Conservation (phyloP, 35 echinoderm and acorn worm species). For the Heliocidaris tuberculata region DNA sequence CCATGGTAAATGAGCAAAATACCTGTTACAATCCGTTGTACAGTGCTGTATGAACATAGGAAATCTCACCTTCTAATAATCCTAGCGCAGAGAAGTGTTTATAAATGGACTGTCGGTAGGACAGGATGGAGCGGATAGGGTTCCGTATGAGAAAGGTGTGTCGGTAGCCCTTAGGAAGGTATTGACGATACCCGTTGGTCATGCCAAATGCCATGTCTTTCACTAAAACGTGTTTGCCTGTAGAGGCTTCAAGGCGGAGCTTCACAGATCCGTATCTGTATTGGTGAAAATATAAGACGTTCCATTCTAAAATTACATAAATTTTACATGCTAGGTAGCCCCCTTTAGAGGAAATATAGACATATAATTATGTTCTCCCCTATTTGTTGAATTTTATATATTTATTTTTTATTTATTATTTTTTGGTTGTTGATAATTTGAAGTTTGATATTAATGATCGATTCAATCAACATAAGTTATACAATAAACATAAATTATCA, state of each 20-base stretch:
- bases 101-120: background rate
- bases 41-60: background rate
- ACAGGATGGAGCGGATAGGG: background rate
- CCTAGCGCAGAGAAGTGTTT: background rate
- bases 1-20: too few relatives aligned
- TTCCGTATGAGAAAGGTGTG: constrained; percentile 44
- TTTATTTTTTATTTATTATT: too few relatives aligned
- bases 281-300: background rate
- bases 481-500: too few relatives aligned
- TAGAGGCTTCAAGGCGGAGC: background rate
- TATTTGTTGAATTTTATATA: too few relatives aligned
- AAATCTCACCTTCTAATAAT: background rate
- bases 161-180: constrained; percentile 24
- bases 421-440: too few relatives aligned
- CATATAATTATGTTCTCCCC: too few relatives aligned
- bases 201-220: background rate
- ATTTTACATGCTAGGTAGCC: too few relatives aligned
- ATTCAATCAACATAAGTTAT: too few relatives aligned
- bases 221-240: background rate
- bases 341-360: too few relatives aligned
- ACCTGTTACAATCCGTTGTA: too few relatives aligned
- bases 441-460: too few relatives aligned
- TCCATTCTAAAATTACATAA: too few relatives aligned
- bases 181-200: background rate
- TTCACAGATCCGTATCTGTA: background rate